These are phyloP conservation scores for Uropsilus gracilis DNA, from an alignment of 2,113 vertebrate genomes.

Conservation along the genomic window DNA sequence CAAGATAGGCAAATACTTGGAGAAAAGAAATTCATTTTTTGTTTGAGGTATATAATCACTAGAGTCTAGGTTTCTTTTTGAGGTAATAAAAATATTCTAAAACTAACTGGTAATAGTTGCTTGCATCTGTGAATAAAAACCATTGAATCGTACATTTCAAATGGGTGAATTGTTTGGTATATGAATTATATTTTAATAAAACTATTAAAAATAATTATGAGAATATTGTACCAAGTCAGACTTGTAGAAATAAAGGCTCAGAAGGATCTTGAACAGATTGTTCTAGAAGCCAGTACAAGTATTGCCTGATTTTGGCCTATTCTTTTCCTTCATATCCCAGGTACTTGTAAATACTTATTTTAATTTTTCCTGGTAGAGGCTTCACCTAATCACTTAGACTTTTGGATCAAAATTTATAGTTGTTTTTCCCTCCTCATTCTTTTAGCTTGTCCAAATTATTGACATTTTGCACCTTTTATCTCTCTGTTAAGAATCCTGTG, in stretches of 20 bases:
- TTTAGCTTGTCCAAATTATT: neutral
- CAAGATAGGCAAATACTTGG: neutral
- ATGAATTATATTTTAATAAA: slow-evolving; percentile 26
- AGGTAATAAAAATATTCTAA: neutral
- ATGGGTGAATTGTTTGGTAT: neutral
- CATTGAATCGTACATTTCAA: neutral
- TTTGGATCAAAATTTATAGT: neutral
- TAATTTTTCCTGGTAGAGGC: neutral
- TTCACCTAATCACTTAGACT: neutral
- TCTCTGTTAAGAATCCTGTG: neutral
- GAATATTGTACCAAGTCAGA: no score
- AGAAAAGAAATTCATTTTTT: neutral
- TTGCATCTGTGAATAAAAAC: neutral
- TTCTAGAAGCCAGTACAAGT: neutral
- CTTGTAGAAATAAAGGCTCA: neutral
- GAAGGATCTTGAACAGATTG: neutral
- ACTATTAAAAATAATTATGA: neutral
- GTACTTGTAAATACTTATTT: neutral
- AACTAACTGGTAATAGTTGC: neutral
- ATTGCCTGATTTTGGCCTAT: neutral
- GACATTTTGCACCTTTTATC: neutral
- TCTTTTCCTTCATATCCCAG: neutral
- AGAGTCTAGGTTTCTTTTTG: neutral
- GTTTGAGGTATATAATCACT: neutral
- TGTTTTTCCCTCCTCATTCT: neutral